phyloP scores from a whole-genome alignment of 2,113 vertebrate genomes.

The Struthio camelus region DNA sequence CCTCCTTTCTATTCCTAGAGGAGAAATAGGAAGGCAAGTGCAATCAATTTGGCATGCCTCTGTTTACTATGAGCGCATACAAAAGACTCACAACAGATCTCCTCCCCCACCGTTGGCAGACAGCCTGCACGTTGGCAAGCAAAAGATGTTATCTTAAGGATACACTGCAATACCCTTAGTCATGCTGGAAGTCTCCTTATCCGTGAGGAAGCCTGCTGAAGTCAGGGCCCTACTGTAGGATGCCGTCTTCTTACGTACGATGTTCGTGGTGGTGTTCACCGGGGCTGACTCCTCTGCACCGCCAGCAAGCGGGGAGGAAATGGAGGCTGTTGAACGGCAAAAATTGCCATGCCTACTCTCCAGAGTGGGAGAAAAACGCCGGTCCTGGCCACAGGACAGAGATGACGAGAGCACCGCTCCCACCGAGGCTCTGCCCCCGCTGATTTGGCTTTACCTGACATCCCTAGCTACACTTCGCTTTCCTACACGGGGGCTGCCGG shows the following conservation, averaged over 20 bases:
- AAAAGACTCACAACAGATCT: conserved; percentile 48
- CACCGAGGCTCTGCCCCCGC: not conserved
- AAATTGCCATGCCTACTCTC: not conserved
- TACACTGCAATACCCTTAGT: conserved; percentile 59
- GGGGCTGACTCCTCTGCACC: rapidly evolving
- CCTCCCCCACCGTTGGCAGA: conserved; percentile 56
- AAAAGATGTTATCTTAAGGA: conserved; percentile 43
- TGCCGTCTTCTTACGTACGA: not conserved
- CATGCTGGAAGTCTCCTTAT: conserved; percentile 42
- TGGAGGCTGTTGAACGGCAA: not conserved
- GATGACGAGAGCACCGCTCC: rapidly evolving
- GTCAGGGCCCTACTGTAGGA: not conserved
- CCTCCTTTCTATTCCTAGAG: not conserved
- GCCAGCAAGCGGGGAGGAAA: too few species aligned
- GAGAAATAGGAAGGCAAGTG: conserved; percentile 3
- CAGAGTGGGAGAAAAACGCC: rapidly evolving
- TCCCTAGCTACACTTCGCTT: not conserved
- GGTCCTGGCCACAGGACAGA: rapidly evolving
- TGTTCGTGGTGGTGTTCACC: rapidly evolving
- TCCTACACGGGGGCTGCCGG: rapidly evolving
- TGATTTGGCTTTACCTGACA: not conserved
- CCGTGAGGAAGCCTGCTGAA: conserved; percentile 4
- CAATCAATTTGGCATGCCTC: not conserved
- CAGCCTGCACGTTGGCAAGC: conserved; percentile 53
- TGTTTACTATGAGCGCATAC: conserved; percentile 58